Base-by-base conservation (phyloP, 2,888 invertebrate species). In the Hartigia nigra region DNA sequence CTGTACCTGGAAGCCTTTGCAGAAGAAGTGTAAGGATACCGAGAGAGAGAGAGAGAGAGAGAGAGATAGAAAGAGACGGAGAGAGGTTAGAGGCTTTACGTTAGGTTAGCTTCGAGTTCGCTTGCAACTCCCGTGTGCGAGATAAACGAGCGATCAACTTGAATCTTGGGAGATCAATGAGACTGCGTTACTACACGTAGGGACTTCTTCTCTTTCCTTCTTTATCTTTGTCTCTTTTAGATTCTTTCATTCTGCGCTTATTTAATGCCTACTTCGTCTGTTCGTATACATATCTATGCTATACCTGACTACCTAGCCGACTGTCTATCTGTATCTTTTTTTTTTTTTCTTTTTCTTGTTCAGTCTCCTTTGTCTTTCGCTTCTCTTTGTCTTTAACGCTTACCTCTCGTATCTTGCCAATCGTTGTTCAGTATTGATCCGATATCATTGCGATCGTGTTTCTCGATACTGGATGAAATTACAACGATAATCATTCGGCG, bases 181-280 rank as follows among this genome's bases (percentile, higher is more conserved):
- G 82, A 78, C 82, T 81, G 86, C 86, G 85, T 87, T 82, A 79
- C 83, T 83, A 76, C 87, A 86, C 87, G 87, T 87, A 86, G 84
- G 76, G 31, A 31, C 72, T 77, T 77, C 37, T 74, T 70, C 55
- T 32, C 70, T 4, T 72, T 37, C 55, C 74, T 72, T 74, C 72
- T 75, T 23, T 32, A 14, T 75, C 34, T 78, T 12, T 70, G 31
- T 76, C 39, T 35, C n/a, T 37, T 78, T 74, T 55, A 14, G 69
- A 76, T 34, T n/a, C 36, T 77, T 31, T 14, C 12, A 31, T 77
- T 31, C 12, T 23, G 76, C 34, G 32, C 32, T 69, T 37, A 34
- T 37, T 23, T 14, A 9, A 37, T 39, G n/a, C n/a, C 35, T 39
- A 34, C 31, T 36, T 37, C 12, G 12, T 11, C 75, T 55, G 39